Evolutionary conservation across 2,113 vertebrate genomes (phyloP).

Genomic region (Corapipo altera): DNA sequence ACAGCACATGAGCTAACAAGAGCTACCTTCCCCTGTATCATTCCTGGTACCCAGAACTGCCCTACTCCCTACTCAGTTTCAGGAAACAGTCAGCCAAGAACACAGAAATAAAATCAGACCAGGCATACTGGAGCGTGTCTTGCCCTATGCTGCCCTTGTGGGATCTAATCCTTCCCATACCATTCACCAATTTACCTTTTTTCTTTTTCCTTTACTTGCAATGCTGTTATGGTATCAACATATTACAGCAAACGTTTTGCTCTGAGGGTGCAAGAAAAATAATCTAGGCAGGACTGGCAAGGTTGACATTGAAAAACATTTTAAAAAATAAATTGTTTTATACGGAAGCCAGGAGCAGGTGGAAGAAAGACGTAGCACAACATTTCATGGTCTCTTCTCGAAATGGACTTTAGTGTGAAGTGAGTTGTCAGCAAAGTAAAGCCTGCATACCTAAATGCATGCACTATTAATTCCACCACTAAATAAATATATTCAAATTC

Average conservation of each 20-base stretch:
- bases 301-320: neutral
- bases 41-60: neutral
- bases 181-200: neutral
- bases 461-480: neutral
- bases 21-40: neutral
- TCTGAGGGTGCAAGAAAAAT: neutral
- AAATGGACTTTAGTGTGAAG: neutral
- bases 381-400: neutral
- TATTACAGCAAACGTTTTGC: neutral
- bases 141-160: neutral
- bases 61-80: neutral
- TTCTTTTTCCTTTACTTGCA: neutral
- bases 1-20: neutral
- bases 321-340: neutral
- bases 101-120: neutral
- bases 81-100: neutral
- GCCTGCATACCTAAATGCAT: neutral
- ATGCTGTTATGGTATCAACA: neutral
- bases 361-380: neutral
- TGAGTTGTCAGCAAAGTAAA: neutral
- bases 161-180: neutral
- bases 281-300: neutral
- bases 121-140: neutral
- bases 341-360: neutral
- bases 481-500: neutral